phyloP scores from a whole-genome alignment of 2,113 vertebrate species.

The Caloenas nicobarica region DNA sequence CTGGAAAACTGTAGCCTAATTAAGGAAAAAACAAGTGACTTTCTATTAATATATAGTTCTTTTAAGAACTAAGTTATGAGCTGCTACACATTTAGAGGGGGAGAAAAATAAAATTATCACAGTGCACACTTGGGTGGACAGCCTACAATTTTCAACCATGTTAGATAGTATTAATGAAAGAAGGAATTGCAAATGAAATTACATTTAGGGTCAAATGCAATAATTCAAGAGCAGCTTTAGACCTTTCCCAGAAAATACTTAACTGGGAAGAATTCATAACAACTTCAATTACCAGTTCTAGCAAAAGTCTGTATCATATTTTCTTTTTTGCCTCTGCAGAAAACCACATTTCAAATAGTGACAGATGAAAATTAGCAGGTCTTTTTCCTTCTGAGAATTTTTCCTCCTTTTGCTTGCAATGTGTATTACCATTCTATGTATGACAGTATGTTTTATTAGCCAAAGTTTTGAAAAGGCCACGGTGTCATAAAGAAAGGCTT shows the following conservation, averaged over 20 bases:
- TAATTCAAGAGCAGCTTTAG: not conserved
- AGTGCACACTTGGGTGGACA: not conserved
- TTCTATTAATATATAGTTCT: not conserved
- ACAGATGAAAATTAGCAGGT: constrained; percentile 30
- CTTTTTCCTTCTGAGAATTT: not conserved
- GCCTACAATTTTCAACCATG: not conserved
- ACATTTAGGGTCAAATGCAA: constrained; percentile 34
- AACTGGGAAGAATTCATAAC: constrained; percentile 4
- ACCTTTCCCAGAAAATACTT: constrained; percentile 9
- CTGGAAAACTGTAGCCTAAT: not conserved
- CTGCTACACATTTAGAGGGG: not conserved
- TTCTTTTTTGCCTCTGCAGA: not conserved
- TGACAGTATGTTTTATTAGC: not conserved
- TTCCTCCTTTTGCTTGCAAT: not conserved
- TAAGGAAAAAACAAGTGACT: not conserved
- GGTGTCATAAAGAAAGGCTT: not conserved
- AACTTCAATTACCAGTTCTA: constrained; percentile 40
- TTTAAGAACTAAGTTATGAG: not conserved
- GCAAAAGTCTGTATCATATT: constrained; percentile 15
- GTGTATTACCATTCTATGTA: not conserved
- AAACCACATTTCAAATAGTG: constrained; percentile 28
- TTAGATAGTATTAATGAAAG: not conserved
- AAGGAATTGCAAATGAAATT: constrained; percentile 34
- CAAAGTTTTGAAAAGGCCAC: not conserved
- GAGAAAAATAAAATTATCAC: not conserved